Evolutionary conservation across 2,113 vertebrate genomes (phyloP).

Genomic region (Diadophis punctatus): DNA sequence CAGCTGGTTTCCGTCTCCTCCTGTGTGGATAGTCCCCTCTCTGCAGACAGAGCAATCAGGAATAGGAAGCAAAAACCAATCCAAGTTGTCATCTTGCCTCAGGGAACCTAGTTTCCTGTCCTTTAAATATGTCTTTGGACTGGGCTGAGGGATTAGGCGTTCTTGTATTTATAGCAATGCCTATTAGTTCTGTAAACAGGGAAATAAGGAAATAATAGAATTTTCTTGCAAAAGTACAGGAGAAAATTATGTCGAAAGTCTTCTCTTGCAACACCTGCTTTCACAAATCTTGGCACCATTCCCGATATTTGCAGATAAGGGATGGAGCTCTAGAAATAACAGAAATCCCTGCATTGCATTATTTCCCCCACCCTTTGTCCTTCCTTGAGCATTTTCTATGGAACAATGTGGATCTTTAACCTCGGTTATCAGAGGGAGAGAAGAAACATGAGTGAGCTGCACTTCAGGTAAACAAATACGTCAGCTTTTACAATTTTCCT

Average conservation of each 20-base stretch:
- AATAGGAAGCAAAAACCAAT: neutral
- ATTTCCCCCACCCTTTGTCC: neutral
- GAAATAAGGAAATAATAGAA: neutral
- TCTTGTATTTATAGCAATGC: neutral
- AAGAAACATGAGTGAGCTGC: neutral
- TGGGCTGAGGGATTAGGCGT: accelerated
- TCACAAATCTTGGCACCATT: neutral
- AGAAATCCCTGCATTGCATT: neutral
- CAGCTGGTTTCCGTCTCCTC: slow-evolving; percentile 1
- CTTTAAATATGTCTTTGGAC: neutral
- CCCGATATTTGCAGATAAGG: neutral
- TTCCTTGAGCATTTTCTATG: neutral
- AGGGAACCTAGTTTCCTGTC: neutral
- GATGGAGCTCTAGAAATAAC: neutral
- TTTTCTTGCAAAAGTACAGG: neutral
- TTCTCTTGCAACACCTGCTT: neutral
- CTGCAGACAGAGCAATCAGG: neutral
- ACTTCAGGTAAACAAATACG: neutral
- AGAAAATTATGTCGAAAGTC: neutral
- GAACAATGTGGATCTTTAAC: neutral
- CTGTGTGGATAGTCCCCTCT: neutral
- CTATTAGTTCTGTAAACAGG: neutral
- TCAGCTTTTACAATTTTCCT: neutral
- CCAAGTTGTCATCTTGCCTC: neutral
- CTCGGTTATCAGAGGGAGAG: neutral